These are phyloP conservation scores for Eueides isabella DNA, from an alignment of 1,140 invertebrate genomes.

Conservation along the genomic window DNA sequence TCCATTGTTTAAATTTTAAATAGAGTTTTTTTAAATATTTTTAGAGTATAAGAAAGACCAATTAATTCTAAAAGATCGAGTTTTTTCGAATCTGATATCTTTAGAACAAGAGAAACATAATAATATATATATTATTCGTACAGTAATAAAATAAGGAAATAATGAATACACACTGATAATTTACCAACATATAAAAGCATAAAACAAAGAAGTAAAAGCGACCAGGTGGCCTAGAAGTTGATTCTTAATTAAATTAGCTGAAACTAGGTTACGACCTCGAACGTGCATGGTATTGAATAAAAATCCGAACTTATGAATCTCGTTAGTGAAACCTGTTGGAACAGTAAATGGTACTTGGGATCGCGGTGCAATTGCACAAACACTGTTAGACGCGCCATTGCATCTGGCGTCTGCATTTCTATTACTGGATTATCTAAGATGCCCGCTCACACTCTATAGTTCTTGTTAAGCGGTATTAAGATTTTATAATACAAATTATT, in stretches of 20 bases:
- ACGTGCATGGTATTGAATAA: constrained; percentile 42
- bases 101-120: too few relatives aligned
- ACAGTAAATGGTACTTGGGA: constrained; percentile 41
- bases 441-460: constrained; percentile 22
- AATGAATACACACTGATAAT: not conserved
- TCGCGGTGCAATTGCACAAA: constrained; percentile 38
- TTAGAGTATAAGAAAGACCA: too few relatives aligned
- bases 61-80: too few relatives aligned
- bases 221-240: constrained; percentile 29
- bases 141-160: not conserved
- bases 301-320: constrained; percentile 40
- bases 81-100: too few relatives aligned
- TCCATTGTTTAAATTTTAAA: too few relatives aligned
- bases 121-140: not conserved
- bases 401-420: constrained; percentile 22
- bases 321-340: constrained; percentile 42
- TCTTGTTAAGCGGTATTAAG: constrained; percentile 31
- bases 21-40: too few relatives aligned
- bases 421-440: constrained; percentile 41
- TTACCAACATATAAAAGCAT: not conserved
- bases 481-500: constrained; percentile 20
- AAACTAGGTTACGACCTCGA: constrained; percentile 31
- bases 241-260: constrained; percentile 34
- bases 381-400: constrained; percentile 37
- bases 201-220: not conserved